Percentiles rank a stretch among this genome's conserved stretches.
Conservation (phyloP, 2,113 vertebrate species). For the Channa argus region DNA sequence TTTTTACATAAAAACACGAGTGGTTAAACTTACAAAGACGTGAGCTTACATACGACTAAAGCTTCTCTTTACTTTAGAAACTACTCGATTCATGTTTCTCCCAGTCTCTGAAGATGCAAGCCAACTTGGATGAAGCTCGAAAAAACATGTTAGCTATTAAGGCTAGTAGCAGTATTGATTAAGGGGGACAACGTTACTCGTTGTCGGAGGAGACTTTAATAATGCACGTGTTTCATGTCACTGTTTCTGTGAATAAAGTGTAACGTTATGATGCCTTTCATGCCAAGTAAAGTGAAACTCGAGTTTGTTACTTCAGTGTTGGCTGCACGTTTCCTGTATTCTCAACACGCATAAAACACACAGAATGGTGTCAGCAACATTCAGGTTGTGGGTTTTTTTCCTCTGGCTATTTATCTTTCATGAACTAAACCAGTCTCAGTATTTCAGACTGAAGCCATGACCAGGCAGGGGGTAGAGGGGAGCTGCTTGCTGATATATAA, state of each 20-base stretch:
- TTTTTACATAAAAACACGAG: neutral
- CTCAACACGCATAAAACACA: slow-evolving; percentile 59
- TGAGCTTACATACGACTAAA: neutral
- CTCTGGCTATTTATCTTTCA: slow-evolving; percentile 56
- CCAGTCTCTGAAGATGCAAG: slow-evolving; percentile 55
- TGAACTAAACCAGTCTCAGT: slow-evolving; percentile 50
- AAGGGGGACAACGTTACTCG: slow-evolving; percentile 13
- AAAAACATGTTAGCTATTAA: slow-evolving; percentile 65
- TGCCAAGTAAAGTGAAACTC: slow-evolving; percentile 65
- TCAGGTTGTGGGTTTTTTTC: slow-evolving; percentile 52
- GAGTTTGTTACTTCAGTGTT: slow-evolving; percentile 62
- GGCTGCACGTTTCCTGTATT: slow-evolving; percentile 72
- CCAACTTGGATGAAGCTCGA: slow-evolving; percentile 70
- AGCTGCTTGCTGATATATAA: slow-evolving; percentile 74
- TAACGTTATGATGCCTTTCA: slow-evolving; percentile 45
- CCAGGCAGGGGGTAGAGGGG: slow-evolving; percentile 63
- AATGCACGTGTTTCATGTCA: slow-evolving; percentile 10
- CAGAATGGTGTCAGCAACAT: slow-evolving; percentile 23
- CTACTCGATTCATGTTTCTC: slow-evolving; percentile 37
- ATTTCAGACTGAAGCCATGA: slow-evolving; percentile 65
- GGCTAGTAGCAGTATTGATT: slow-evolving; percentile 58
- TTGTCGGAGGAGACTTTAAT: slow-evolving; percentile 28
- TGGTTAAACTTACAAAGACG: slow-evolving; percentile 3
- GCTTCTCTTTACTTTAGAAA: slow-evolving; percentile 28
- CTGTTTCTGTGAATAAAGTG: slow-evolving; percentile 51